Conservation (phyloP, 2,888 invertebrate genomes). For the Orthonychiurus folsomi region DNA sequence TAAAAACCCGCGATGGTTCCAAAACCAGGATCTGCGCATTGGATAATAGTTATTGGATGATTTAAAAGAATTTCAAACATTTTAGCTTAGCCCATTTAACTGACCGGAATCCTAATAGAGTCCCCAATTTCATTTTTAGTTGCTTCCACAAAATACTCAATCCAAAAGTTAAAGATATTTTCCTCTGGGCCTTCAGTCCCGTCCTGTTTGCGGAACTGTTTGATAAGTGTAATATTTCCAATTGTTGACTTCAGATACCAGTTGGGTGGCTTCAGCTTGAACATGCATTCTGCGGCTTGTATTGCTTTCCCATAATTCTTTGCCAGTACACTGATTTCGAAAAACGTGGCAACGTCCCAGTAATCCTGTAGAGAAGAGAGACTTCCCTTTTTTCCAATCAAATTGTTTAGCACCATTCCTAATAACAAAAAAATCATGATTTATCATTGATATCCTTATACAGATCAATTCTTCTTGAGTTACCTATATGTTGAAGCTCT, state of each 20-base stretch:
- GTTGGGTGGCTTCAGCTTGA: constrained; percentile 77
- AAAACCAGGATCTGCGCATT: constrained; percentile 61
- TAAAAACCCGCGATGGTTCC: constrained; percentile 83
- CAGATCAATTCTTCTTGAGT: constrained; percentile 30
- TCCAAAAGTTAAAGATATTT: constrained; percentile 92
- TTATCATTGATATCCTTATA: constrained; percentile 10
- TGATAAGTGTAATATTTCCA: constrained; percentile 88
- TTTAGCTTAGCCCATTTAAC: constrained; percentile 40
- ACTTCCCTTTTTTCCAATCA: constrained; percentile 96
- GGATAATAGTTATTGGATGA: background rate
- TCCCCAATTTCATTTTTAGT: constrained; percentile 70
- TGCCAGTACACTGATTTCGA: constrained; percentile 93
- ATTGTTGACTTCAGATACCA: constrained; percentile 96
- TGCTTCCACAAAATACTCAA: constrained; percentile 95
- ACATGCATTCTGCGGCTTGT: constrained; percentile 92
- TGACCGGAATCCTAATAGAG: constrained; percentile 80
- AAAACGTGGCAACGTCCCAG: constrained; percentile 98
- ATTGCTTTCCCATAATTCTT: constrained; percentile 95
- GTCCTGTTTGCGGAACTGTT: constrained; percentile 72
- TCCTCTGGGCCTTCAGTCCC: constrained; percentile 62
- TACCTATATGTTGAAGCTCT: constrained; percentile 81
- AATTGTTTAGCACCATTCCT: constrained; percentile 88
- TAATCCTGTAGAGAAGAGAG: constrained; percentile 86
- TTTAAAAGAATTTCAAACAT: constrained; percentile 6
- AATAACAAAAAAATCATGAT: constrained; percentile 34